Conservation (phyloP, 2,797 vertebrate genomes). For the Phylloscopus collybita region DNA sequence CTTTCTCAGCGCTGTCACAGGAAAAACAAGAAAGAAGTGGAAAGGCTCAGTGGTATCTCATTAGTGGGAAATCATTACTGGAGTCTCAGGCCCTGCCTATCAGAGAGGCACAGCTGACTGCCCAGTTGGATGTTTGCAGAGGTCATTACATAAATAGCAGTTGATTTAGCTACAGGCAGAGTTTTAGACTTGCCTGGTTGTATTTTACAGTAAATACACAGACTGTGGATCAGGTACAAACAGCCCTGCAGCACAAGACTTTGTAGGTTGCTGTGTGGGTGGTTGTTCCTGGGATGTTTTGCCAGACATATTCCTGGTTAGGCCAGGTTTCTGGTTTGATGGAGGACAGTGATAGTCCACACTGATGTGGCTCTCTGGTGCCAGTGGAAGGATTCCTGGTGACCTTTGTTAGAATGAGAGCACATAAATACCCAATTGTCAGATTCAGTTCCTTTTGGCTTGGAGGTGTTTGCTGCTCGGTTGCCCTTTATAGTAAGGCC, state of each 20-base stretch:
- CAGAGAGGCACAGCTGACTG: neutral
- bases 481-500: neutral
- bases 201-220: neutral
- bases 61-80: neutral
- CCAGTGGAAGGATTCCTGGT: neutral
- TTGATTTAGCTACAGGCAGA: neutral
- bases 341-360: neutral
- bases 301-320: neutral
- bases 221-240: neutral
- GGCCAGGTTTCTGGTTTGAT: neutral
- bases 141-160: neutral
- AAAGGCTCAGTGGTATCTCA: neutral
- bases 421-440: neutral
- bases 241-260: neutral
- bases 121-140: neutral
- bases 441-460: neutral
- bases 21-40: neutral
- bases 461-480: neutral
- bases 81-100: neutral
- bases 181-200: neutral
- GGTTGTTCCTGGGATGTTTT: neutral
- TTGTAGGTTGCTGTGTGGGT: neutral
- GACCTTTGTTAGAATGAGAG: neutral
- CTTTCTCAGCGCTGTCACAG: neutral
- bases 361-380: neutral